Percentiles rank a stretch among this genome's conserved stretches.
Evolutionary conservation across 2,888 invertebrate species (phyloP).

Genomic region (Strigamia crassipes): DNA sequence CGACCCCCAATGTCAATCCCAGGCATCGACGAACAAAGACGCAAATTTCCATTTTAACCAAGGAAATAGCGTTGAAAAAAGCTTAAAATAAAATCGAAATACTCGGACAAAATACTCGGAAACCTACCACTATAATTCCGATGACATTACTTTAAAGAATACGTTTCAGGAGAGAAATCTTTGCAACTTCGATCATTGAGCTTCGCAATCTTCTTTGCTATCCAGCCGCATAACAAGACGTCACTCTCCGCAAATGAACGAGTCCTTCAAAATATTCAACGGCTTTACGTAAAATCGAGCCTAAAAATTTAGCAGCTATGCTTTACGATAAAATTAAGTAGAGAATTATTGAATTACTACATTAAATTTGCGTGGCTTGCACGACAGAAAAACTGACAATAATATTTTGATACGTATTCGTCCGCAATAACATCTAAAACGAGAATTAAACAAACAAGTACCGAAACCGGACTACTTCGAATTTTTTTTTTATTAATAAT

Average conservation of each 20-base stretch:
- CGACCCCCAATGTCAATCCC: not conserved
- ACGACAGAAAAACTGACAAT: not conserved
- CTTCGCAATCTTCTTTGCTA: constrained; percentile 24
- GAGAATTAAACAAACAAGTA: not conserved
- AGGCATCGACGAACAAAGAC: not conserved
- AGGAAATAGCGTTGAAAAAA: not conserved
- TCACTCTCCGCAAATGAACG: not conserved
- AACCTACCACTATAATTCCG: constrained; percentile 38
- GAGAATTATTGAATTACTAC: not conserved
- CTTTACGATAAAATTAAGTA: not conserved
- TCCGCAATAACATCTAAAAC: constrained; percentile 16
- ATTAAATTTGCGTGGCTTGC: not conserved
- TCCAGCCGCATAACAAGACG: constrained; percentile 2
- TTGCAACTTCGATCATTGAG: constrained; percentile 32
- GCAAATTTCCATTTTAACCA: not conserved
- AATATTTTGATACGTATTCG: not conserved
- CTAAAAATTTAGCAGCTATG: not conserved
- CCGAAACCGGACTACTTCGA: not conserved
- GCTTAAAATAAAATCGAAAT: not conserved
- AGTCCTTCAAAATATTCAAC: not conserved
- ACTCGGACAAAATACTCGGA: not conserved
- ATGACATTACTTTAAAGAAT: constrained; percentile 33
- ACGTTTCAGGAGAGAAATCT: not conserved
- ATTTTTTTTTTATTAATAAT: not conserved
- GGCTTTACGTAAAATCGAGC: not conserved